phyloP scores from a whole-genome alignment of 1,140 invertebrate species.

The Apis cerana region DNA sequence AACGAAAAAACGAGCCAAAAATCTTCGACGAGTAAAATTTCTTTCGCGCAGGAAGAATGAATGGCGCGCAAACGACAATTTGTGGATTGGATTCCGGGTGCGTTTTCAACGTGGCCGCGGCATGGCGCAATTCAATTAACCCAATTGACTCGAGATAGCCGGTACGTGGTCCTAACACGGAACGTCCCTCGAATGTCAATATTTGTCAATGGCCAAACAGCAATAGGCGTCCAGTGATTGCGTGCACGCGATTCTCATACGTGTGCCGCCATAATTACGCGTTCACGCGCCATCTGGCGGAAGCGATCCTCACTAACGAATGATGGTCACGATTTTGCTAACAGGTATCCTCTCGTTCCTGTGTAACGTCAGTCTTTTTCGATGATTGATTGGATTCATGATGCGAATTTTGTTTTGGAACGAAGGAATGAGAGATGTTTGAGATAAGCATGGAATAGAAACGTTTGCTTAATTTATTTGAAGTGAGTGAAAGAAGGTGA shows the following conservation, averaged over 20 bases:
- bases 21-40: too few relatives aligned
- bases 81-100: conserved; percentile 14
- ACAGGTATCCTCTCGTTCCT: background rate
- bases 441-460: too few relatives aligned
- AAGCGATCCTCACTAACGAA: background rate
- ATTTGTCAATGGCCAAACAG: conserved; percentile 56
- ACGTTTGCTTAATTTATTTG: too few relatives aligned
- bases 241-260: background rate
- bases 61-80: background rate
- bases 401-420: too few relatives aligned
- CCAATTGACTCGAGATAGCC: conserved; percentile 56
- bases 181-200: conserved; percentile 53
- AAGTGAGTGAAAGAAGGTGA: too few relatives aligned
- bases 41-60: background rate
- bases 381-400: too few relatives aligned
- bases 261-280: background rate
- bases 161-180: conserved; percentile 30
- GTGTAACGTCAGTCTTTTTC: background rate
- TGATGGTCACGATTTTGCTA: accelerated
- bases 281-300: background rate
- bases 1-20: too few relatives aligned
- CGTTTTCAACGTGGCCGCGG: conserved; percentile 32
- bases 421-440: too few relatives aligned
- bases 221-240: conserved; percentile 29
- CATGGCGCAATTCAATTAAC: conserved; percentile 53